These are phyloP conservation scores for Parasteatoda lunata DNA, from an alignment of 2,888 invertebrate species.

Conservation along the genomic window DNA sequence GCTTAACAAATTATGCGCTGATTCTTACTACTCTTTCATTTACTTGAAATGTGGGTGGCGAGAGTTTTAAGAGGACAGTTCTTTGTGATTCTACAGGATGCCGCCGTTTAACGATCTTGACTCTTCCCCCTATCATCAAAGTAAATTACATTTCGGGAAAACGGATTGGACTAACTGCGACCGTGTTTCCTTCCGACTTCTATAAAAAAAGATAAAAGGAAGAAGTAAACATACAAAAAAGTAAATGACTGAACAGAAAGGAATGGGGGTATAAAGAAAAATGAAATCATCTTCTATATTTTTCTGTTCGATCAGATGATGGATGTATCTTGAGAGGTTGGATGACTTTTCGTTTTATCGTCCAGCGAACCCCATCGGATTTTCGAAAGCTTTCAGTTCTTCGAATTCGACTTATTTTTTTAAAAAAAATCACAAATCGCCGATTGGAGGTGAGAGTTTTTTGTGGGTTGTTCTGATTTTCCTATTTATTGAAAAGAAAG, in stretches of 20 bases:
- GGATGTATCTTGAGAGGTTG: slow-evolving; percentile 15
- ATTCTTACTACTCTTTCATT: neutral
- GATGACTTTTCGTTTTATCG: slow-evolving; percentile 19
- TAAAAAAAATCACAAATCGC: neutral
- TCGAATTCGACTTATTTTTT: neutral
- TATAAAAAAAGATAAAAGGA: too few relatives aligned
- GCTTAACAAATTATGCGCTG: neutral
- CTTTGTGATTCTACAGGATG: slow-evolving; percentile 10
- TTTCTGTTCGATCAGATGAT: slow-evolving; percentile 24
- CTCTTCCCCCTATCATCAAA: slow-evolving; percentile 20
- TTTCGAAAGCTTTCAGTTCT: neutral
- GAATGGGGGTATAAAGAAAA: neutral
- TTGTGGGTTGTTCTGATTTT: too few relatives aligned
- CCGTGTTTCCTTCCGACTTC: neutral
- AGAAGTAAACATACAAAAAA: too few relatives aligned
- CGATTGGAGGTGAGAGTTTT: too few relatives aligned
- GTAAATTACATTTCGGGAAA: slow-evolving; percentile 25
- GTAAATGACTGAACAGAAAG: neutral
- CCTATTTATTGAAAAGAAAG: too few relatives aligned
- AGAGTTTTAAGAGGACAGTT: slow-evolving; percentile 3
- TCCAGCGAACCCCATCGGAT: neutral
- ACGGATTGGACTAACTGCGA: neutral
- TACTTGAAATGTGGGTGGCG: neutral
- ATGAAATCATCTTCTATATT: slow-evolving; percentile 24
- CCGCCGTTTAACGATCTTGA: slow-evolving; percentile 24